These are phyloP conservation scores for Halcyon leucocephala DNA, from an alignment of 2,797 vertebrate species.

Conservation along the genomic window DNA sequence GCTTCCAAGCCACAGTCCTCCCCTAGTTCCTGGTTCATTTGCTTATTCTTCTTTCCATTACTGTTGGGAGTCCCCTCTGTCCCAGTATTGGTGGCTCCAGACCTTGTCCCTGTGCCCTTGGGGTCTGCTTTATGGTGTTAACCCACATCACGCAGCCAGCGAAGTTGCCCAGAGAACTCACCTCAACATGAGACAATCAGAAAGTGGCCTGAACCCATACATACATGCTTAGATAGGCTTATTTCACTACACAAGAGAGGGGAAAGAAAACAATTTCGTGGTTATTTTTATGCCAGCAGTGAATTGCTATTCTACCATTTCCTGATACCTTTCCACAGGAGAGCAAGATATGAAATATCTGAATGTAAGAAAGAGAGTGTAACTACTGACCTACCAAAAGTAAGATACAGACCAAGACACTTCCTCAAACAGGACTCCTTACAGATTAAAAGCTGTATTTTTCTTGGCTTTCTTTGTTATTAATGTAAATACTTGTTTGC, in stretches of 20 bases:
- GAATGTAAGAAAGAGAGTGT: neutral
- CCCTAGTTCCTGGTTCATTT: neutral
- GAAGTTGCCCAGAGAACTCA: neutral
- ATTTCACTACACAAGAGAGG: neutral
- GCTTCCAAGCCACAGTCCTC: neutral
- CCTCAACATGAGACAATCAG: accelerated
- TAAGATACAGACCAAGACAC: neutral
- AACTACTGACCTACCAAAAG: neutral
- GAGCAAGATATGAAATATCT: neutral
- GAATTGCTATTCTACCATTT: neutral
- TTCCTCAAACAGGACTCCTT: neutral
- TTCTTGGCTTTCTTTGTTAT: neutral
- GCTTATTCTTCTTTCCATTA: neutral
- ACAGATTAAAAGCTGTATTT: neutral
- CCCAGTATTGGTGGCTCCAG: neutral
- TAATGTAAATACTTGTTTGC: neutral
- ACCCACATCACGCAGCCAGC: neutral
- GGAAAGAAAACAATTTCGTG: neutral
- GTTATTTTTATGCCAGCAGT: neutral
- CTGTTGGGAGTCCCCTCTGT: accelerated
- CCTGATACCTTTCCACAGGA: neutral
- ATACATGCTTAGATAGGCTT: neutral
- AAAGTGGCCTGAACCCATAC: accelerated
- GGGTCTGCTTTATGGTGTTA: neutral
- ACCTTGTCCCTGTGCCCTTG: neutral